Evolutionary conservation across 2,888 invertebrate species (phyloP).

Genomic region (Oeneis ivallda): DNA sequence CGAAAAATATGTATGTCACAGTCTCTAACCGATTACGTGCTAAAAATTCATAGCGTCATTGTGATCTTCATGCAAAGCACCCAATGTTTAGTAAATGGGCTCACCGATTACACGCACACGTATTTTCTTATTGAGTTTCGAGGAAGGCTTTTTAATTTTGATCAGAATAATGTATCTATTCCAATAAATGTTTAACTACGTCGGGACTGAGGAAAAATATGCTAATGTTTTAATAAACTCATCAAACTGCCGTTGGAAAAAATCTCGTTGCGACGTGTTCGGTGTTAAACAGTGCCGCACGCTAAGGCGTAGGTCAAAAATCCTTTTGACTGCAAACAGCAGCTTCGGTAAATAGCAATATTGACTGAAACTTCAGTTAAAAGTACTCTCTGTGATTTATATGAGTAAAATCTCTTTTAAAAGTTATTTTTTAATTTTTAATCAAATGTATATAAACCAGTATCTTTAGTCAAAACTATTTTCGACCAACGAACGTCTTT

Average conservation of each 20-base stretch:
- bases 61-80: conserved; percentile 57
- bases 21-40: conserved; percentile 66
- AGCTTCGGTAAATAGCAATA: no score
- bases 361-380: no score
- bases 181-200: conserved; percentile 38
- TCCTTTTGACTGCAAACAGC: no score
- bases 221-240: conserved; percentile 52
- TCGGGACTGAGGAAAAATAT: conserved; percentile 30
- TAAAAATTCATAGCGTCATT: conserved; percentile 58
- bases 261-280: conserved; percentile 66
- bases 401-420: no score
- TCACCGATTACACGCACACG: conserved; percentile 49
- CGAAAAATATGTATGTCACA: no score
- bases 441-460: no score
- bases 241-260: conserved; percentile 54
- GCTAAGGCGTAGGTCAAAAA: conserved; percentile 49
- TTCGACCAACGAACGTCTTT: no score
- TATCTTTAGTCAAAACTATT: no score
- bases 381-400: no score
- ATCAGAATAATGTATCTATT: conserved; percentile 18
- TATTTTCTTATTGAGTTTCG: conserved; percentile 38
- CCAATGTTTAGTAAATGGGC: conserved; percentile 62
- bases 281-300: conserved; percentile 70
- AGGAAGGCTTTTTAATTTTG: conserved; percentile 26
- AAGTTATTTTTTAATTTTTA: no score